Evolutionary conservation across 2,888 invertebrate genomes (phyloP), one percentile per base, ranked within the genome.

Genomic region (Imbricaverruca yamaguchii): DNA sequence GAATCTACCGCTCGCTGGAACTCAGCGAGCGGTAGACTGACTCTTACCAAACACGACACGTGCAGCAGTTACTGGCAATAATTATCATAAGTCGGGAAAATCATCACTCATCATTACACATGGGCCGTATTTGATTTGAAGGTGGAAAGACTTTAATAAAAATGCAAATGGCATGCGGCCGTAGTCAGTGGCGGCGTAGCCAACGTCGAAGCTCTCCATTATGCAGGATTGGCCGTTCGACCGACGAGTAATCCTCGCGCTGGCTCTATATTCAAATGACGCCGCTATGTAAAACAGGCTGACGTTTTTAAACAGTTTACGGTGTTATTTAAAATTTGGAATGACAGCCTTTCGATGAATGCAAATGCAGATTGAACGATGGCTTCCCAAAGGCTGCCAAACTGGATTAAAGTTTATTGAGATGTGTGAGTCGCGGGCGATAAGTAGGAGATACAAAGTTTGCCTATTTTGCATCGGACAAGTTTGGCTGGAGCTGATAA

Each of bases 181-280:
- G 59, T 15, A 15, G 59, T 15, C 11, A 59, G 53, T 55, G 53
- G 74, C 55, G 74, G 25, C 25, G 53, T 18, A 11, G 15, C 18
- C 39, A 12, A 39, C 69, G 15, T 10, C 18, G 15, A 39, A 74
- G 18, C 74, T 74, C 74, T 74, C 74, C 74, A 74, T 74, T 74
- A 74, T 74, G 55, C 74, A 21, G 74, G 15, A 74, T 74, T 74
- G 55, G 55, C 21, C 53, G 74, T 8, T 1, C 74, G 21, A 8
- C 21, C 21, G 21, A 21, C 3, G 10, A 8, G 74, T 74, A 74
- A 74, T 74, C 74, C 74, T 55, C 23, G 9, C 21, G 2, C 74
- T 55, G 55, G 39, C 74, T 74, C 74, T 74, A 74, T 79, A 79
- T 79, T 79, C 79, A 79, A 79, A 79, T 79, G 79, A 79, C 59